These are phyloP conservation scores for Dicrostonyx torquatus DNA, from an alignment of 2,797 vertebrate genomes.

Conservation along the genomic window DNA sequence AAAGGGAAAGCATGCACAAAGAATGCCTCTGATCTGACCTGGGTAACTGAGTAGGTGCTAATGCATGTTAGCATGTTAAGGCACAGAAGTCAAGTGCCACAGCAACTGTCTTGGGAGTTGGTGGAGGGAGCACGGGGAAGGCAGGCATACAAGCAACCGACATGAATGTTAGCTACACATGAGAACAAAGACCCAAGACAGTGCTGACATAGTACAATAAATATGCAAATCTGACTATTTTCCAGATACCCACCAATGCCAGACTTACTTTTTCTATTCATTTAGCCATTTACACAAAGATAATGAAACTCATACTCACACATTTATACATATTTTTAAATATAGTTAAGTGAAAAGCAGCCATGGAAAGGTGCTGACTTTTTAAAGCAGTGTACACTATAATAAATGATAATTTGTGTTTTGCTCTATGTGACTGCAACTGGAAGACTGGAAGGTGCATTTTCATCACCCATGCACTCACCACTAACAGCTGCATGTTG, in stretches of 20 bases:
- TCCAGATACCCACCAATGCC: neutral
- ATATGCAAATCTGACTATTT: neutral
- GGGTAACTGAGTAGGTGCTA: neutral
- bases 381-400: neutral
- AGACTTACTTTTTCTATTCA: neutral
- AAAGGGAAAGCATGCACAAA: neutral
- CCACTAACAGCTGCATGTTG: conserved; percentile 97
- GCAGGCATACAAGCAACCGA: neutral
- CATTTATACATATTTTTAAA: conserved; percentile 21
- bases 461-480: conserved; percentile 84
- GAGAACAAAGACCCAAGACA: neutral
- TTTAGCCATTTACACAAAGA: conserved; percentile 11
- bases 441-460: neutral
- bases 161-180: neutral
- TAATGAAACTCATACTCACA: conserved; percentile 8
- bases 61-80: neutral
- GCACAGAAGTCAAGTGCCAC: neutral
- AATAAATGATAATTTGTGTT: conserved; percentile 4
- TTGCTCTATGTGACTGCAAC: conserved; percentile 1
- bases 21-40: neutral
- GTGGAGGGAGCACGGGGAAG: neutral
- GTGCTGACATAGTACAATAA: neutral
- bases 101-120: neutral
- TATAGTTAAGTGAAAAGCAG: conserved; percentile 8
- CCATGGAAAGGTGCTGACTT: conserved; percentile 22